Evolutionary conservation across 1,140 invertebrate species (phyloP).

Genomic region (Eciton burchellii): DNA sequence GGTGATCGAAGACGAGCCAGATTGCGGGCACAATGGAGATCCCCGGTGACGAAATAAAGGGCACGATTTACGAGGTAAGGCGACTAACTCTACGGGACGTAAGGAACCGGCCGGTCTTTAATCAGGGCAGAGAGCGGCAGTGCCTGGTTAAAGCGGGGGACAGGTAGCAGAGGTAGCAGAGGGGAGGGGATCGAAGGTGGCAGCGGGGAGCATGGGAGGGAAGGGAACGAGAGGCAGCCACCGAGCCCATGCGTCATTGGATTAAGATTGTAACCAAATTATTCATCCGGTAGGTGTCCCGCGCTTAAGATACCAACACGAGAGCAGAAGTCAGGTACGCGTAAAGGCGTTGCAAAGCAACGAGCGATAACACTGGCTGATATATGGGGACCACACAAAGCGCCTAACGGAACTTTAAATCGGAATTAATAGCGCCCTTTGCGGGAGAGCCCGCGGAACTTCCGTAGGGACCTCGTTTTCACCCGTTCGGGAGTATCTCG

Average conservation of each 20-base stretch:
- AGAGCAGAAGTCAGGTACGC: slow-evolving; percentile 65
- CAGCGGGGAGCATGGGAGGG: slow-evolving; percentile 6
- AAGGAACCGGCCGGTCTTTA: slow-evolving; percentile 65
- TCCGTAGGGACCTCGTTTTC: slow-evolving; percentile 52
- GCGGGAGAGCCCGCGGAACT: slow-evolving; percentile 62
- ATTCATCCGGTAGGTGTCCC: slow-evolving; percentile 74
- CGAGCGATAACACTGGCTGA: slow-evolving; percentile 75
- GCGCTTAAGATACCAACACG: slow-evolving; percentile 66
- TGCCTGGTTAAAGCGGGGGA: slow-evolving; percentile 12
- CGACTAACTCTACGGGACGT: slow-evolving; percentile 17
- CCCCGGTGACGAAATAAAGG: slow-evolving; percentile 44
- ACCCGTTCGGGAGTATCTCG: slow-evolving; percentile 24
- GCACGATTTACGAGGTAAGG: slow-evolving; percentile 60
- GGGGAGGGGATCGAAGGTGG: slow-evolving; percentile 15
- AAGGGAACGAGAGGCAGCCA: slow-evolving; percentile 65
- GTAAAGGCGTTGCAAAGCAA: slow-evolving; percentile 74
- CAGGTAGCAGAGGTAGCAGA: slow-evolving; percentile 7
- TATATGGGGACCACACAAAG: slow-evolving; percentile 81
- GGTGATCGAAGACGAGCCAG: background rate
- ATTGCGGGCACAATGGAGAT: background rate
- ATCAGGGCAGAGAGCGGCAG: slow-evolving; percentile 71
- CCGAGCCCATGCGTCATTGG: slow-evolving; percentile 76
- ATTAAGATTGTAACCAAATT: slow-evolving; percentile 80
- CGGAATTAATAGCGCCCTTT: slow-evolving; percentile 77
- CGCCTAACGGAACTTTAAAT: slow-evolving; percentile 78